These are phyloP conservation scores for Rhabdornis inornatus DNA, from an alignment of 2,113 vertebrate genomes.

Conservation along the genomic window DNA sequence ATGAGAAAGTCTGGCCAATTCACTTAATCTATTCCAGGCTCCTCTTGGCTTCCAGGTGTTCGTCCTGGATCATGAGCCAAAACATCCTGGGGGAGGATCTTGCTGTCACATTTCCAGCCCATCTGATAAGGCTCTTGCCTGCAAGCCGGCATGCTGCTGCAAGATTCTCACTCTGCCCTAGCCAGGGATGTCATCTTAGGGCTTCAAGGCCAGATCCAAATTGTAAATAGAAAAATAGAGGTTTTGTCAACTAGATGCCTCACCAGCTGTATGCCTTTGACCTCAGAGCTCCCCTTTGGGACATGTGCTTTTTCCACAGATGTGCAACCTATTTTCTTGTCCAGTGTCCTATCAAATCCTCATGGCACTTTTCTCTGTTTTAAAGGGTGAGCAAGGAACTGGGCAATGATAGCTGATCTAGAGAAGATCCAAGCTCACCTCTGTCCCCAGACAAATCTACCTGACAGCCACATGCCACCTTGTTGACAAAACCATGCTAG, in stretches of 20 bases:
- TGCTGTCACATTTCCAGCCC: slow-evolving; percentile 13
- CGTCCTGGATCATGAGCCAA: slow-evolving; percentile 7
- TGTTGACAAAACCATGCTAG: background rate
- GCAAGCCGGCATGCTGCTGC: background rate
- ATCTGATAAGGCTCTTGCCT: slow-evolving; percentile 31
- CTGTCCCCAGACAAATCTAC: background rate
- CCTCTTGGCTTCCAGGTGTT: slow-evolving; percentile 46
- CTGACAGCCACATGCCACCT: background rate
- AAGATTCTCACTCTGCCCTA: background rate
- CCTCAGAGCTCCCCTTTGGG: background rate
- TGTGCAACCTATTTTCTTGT: background rate
- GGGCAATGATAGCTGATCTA: background rate
- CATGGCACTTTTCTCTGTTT: background rate
- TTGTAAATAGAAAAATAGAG: background rate
- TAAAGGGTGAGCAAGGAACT: background rate
- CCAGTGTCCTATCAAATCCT: background rate
- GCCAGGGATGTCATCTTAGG: background rate
- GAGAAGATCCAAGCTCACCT: background rate
- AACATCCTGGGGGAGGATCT: slow-evolving; percentile 51
- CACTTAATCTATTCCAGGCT: slow-evolving; percentile 37
- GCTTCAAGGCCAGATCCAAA: background rate
- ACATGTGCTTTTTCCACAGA: background rate
- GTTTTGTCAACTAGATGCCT: background rate
- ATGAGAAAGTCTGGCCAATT: slow-evolving; percentile 44
- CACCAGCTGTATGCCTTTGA: background rate